phyloP scores from a whole-genome alignment of 1,140 invertebrate species.

The Camponotus vicinus region DNA sequence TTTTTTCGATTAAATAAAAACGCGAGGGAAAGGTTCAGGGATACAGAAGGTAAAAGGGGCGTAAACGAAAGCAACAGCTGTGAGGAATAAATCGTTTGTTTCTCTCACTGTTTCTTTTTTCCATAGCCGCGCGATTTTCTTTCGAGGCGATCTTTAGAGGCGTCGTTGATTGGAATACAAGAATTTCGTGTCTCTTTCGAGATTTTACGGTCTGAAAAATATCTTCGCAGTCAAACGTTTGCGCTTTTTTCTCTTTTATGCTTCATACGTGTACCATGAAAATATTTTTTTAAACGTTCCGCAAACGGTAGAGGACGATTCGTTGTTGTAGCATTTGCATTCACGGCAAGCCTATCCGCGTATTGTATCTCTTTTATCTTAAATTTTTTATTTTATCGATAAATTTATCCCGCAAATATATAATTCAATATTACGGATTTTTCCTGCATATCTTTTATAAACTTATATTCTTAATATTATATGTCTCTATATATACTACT shows the following conservation, averaged over 20 bases:
- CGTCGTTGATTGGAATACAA: constrained; percentile 28
- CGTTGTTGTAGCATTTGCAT: constrained; percentile 33
- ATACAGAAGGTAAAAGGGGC: background rate
- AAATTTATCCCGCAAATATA: constrained; percentile 20
- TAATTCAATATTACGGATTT: background rate
- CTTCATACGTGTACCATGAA: background rate
- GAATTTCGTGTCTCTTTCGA: constrained; percentile 1
- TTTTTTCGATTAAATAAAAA: constrained; percentile 18
- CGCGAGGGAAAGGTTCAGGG: background rate
- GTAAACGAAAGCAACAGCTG: constrained; percentile 7
- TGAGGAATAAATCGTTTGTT: constrained; percentile 34
- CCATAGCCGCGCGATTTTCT: constrained; percentile 16
- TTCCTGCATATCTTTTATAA: background rate
- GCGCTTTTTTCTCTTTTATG: background rate
- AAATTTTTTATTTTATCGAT: constrained; percentile 13
- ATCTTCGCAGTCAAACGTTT: background rate
- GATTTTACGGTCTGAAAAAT: constrained; percentile 38
- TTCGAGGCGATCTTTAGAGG: constrained; percentile 26
- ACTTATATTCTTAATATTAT: background rate
- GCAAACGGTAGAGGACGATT: background rate
- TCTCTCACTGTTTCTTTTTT: background rate
- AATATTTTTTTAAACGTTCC: constrained; percentile 42
- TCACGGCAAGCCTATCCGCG: background rate
- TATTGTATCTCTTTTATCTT: background rate
- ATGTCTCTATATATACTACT: background rate